phyloP scores from a whole-genome alignment of 2,113 vertebrate species.

The Marmota flaviventris region DNA sequence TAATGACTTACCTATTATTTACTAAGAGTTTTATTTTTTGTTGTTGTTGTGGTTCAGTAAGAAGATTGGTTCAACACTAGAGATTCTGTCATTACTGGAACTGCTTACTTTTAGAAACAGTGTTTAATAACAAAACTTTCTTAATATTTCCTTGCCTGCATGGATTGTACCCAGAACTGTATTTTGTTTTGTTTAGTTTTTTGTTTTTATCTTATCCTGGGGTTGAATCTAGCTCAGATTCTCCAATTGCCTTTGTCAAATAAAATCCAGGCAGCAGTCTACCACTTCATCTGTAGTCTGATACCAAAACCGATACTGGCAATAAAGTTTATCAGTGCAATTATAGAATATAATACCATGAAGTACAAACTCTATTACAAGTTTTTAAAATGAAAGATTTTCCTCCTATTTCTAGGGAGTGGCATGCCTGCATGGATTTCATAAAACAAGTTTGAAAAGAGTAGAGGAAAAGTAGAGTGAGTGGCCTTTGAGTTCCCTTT shows the following conservation, averaged over 20 bases:
- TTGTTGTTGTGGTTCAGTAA: not conserved
- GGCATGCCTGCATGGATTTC: not conserved
- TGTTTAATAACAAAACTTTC: constrained; percentile 6
- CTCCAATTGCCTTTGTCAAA: not conserved
- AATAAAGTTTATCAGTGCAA: not conserved
- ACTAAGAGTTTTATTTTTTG: not conserved
- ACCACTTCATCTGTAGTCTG: not conserved
- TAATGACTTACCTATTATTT: not conserved
- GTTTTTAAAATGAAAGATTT: not conserved
- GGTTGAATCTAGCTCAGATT: not conserved
- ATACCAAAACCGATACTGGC: not conserved
- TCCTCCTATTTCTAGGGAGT: constrained; percentile 19
- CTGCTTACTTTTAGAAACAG: constrained; percentile 42
- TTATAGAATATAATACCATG: not conserved
- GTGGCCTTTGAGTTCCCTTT: not conserved
- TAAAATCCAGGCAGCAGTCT: not conserved
- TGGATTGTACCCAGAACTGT: not conserved
- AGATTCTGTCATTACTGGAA: constrained; percentile 9
- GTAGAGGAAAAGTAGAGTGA: not conserved
- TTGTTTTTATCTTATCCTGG: not conserved
- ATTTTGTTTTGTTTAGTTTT: not conserved
- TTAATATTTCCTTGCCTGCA: not conserved
- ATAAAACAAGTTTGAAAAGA: not conserved
- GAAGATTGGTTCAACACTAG: not conserved
- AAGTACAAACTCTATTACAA: not conserved